Percentiles rank a stretch among this genome's conserved stretches.
phyloP scores from a whole-genome alignment of 2,888 invertebrate species.

The Sesia apiformis region DNA sequence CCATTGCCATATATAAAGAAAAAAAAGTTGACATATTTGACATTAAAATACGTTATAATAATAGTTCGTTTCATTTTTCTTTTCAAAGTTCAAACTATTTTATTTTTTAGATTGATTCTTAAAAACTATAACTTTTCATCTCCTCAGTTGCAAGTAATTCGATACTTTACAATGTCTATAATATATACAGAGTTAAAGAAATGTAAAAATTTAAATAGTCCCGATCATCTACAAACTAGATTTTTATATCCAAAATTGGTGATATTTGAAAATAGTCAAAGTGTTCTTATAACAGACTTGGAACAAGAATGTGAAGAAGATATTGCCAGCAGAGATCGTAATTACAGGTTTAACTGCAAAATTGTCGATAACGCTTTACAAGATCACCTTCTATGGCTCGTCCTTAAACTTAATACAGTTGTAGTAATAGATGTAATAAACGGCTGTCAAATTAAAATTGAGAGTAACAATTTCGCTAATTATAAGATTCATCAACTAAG shows the following conservation, averaged over 20 bases:
- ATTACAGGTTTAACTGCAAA: conserved; percentile 26
- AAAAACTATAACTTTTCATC: no score
- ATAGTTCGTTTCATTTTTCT: no score
- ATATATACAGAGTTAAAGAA: conserved; percentile 15
- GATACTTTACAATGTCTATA: conserved; percentile 3
- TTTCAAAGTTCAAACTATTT: no score
- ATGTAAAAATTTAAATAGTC: conserved; percentile 7
- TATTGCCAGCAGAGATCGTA: conserved; percentile 10
- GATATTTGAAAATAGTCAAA: conserved; percentile 26
- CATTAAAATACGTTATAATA: no score
- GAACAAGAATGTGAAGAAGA: conserved; percentile 16
- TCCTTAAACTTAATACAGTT: conserved; percentile 39
- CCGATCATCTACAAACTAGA: conserved; percentile 21
- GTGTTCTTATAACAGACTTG: conserved; percentile 28
- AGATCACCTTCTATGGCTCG: conserved; percentile 42
- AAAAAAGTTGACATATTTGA: no score
- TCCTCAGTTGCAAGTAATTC: no score
- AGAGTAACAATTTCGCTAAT: conserved; percentile 25
- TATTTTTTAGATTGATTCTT: no score
- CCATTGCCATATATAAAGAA: no score
- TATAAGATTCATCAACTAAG: conserved; percentile 34
- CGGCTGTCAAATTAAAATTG: conserved; percentile 25
- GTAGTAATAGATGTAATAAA: conserved; percentile 30
- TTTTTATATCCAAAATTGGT: conserved; percentile 44
- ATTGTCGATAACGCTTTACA: conserved; percentile 32